phyloP scores from a whole-genome alignment of 1,140 invertebrate species.

The Drosophila baimaii region DNA sequence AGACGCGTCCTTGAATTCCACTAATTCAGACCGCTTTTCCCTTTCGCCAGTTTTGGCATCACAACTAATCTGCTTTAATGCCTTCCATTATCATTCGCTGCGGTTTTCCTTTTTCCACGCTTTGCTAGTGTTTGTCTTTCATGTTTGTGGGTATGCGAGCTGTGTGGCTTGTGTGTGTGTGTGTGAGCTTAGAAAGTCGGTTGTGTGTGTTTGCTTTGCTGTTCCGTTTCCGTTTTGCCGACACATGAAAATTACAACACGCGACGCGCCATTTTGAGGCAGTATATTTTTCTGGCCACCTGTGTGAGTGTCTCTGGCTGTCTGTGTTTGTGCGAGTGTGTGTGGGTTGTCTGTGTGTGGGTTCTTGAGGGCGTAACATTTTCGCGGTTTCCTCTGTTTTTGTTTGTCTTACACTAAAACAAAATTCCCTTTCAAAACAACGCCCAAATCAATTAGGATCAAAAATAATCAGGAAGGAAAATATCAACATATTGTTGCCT shows the following conservation, averaged over 20 bases:
- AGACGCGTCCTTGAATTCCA: conserved; percentile 23
- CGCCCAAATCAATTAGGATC: conserved; percentile 1
- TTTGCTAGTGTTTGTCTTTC: conserved; percentile 16
- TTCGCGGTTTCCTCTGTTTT: conserved; percentile 20
- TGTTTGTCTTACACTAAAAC: conserved; percentile 8
- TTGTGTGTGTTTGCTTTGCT: conserved; percentile 36
- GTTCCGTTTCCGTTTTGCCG: conserved; percentile 51
- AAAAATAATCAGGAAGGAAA: neutral
- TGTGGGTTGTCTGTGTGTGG: conserved; percentile 2
- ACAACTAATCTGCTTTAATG: conserved; percentile 69
- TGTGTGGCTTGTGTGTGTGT: neutral
- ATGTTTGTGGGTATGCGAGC: conserved; percentile 7
- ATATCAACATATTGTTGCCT: neutral
- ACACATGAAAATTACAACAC: conserved; percentile 58
- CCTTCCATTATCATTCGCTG: conserved; percentile 54
- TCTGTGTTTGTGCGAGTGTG: conserved; percentile 11
- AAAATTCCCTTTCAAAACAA: neutral
- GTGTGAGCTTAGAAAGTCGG: conserved; percentile 20
- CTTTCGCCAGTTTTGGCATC: conserved; percentile 37
- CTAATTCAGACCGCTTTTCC: conserved; percentile 30
- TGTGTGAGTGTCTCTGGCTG: conserved; percentile 36
- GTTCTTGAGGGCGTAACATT: conserved; percentile 35
- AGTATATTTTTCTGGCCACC: conserved; percentile 47
- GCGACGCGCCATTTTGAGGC: conserved; percentile 42
- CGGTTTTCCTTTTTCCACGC: conserved; percentile 30